Evolutionary conservation across 1,140 invertebrate genomes (phyloP), one percentile per base, ranked within the genome.

Genomic region (Nebria ingens): DNA sequence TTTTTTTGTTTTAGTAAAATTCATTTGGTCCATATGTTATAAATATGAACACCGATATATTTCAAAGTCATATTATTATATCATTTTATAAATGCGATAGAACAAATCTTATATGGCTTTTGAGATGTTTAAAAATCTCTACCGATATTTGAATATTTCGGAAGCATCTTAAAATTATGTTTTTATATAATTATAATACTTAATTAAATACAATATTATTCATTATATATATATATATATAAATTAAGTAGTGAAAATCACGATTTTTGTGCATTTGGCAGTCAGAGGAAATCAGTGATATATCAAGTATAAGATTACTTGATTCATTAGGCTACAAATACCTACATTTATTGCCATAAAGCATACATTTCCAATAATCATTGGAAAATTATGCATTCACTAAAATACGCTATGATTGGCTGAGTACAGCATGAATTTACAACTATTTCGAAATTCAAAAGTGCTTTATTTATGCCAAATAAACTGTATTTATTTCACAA

Each of bases 1-100:
- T 45, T n/a, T n/a, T n/a, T n/a, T n/a, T n/a, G n/a, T n/a, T n/a
- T n/a, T n/a, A n/a, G n/a, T n/a, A n/a, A n/a, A 45, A 17, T 45
- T 45, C 40, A 45, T 9, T 45, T 45, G 40, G 40, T 45, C 40
- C 40, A 45, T 45, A 45, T 45, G 40, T 45, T 45, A 45, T 45
- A 45, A 11, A 45, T 45, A 45, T 45, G 40, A 45, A 45, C 40
- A 45, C 40, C 40, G 6, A 45, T 45, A 45, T 17, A 45, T 17
- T 45, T 45, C 17, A 12, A n/a, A 45, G 9, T 45, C 40, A 45
- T 45, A 45, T 11, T 45, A 45, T 45, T 17, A 6, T 6, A 29
- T 4, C 13, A 4, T 29, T 29, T 29, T 29, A 29, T 6, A 13
- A 6, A 29, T 6, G 4, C 25, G 13, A 29, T 29, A 6, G 13